Percentiles rank a stretch among this genome's conserved stretches.
phyloP scores from a whole-genome alignment of 2,797 vertebrate species.

The Lindbergichthys nudifrons region DNA sequence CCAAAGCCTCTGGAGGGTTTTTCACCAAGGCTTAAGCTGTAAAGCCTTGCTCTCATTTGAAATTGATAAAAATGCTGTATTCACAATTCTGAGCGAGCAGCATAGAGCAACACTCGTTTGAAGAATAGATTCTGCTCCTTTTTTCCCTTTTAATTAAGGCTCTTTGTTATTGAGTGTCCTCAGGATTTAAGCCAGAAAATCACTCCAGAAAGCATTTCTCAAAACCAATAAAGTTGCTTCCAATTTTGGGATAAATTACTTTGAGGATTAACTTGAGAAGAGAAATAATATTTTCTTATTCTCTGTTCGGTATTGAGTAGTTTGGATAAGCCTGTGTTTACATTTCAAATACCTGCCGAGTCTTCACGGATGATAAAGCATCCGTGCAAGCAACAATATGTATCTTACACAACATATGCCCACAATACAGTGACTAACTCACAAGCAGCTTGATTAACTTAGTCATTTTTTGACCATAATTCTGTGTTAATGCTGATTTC shows the following conservation, averaged over 20 bases:
- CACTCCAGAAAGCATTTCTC: constrained; percentile 11
- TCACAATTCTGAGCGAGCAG: constrained; percentile 7
- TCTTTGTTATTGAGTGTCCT: constrained; percentile 15
- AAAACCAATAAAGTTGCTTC: neutral
- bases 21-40: constrained; percentile 9
- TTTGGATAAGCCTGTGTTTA: constrained; percentile 28
- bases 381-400: neutral
- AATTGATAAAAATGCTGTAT: constrained; percentile 8
- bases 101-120: neutral
- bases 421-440: neutral
- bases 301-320: neutral
- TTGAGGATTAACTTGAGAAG: constrained; percentile 3
- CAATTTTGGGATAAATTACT: constrained; percentile 10
- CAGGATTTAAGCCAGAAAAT: constrained; percentile 9
- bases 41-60: constrained; percentile 8
- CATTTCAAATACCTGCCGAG: constrained; percentile 2
- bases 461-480: neutral
- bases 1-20: constrained; percentile 13
- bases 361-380: constrained; percentile 18
- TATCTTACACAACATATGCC: neutral
- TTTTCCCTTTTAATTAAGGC: constrained; percentile 23
- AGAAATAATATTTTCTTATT: constrained; percentile 11
- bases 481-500: neutral
- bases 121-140: constrained; percentile 3
- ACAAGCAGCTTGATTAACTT: neutral